Conservation (phyloP, 2,888 invertebrate genomes). For the Spodoptera littoralis region DNA sequence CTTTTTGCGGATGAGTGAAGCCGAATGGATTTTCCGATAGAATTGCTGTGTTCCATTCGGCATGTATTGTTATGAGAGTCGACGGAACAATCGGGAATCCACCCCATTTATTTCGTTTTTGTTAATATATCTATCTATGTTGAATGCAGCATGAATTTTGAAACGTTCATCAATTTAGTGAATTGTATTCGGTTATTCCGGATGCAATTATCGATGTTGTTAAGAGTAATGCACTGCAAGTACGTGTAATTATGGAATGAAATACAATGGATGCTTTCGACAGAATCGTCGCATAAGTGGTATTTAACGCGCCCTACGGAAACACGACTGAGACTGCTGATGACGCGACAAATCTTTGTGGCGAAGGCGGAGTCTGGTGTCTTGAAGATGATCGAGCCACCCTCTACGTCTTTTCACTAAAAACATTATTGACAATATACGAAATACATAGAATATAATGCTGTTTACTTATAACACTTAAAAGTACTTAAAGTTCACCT, state of each 20-base stretch:
- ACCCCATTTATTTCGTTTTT: conserved; percentile 73
- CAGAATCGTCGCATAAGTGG: neutral
- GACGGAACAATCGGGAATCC: conserved; percentile 73
- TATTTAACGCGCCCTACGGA: conserved; percentile 9
- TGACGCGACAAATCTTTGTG: too few species aligned
- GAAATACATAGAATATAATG: too few species aligned
- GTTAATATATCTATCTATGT: conserved; percentile 48
- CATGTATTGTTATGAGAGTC: conserved; percentile 70
- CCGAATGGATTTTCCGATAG: conserved; percentile 85
- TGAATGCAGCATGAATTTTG: conserved; percentile 55
- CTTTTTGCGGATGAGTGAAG: conserved; percentile 81
- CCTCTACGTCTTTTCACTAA: too few species aligned
- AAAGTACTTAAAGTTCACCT: too few species aligned
- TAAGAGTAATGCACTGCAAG: conserved; percentile 25
- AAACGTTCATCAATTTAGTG: conserved; percentile 49
- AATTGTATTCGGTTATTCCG: conserved; percentile 36
- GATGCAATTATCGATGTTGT: conserved; percentile 30
- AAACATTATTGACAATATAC: too few species aligned
- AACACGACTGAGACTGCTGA: neutral
- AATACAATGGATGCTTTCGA: conserved; percentile 11
- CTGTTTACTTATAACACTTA: too few species aligned
- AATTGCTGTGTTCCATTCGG: conserved; percentile 76
- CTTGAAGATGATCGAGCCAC: too few species aligned
- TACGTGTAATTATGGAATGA: conserved; percentile 16
- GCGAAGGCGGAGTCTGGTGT: too few species aligned